Percentiles rank a stretch among this genome's conserved stretches.
Conservation (phyloP, 2,888 invertebrate species). For the Urechis unicinctus region DNA sequence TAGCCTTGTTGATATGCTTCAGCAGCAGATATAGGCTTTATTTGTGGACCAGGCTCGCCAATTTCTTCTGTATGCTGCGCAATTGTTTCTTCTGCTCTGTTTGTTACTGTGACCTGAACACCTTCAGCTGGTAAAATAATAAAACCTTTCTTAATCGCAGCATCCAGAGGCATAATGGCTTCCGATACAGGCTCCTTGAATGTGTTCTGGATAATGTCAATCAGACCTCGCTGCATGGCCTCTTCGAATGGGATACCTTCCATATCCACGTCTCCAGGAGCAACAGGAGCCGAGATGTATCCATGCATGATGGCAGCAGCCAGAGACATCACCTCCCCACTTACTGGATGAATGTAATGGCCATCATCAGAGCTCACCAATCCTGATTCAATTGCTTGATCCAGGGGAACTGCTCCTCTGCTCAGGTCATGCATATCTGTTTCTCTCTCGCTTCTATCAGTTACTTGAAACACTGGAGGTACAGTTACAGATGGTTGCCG, state of each 20-base stretch:
- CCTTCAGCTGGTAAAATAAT: constrained; percentile 20
- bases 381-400: constrained; percentile 71
- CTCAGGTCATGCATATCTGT: background rate
- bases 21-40: constrained; percentile 66
- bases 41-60: background rate
- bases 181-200: constrained; percentile 22
- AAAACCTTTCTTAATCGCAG: constrained; percentile 24
- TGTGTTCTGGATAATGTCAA: constrained; percentile 20
- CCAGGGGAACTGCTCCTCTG: constrained; percentile 61
- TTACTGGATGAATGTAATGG: constrained; percentile 60
- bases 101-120: constrained; percentile 12
- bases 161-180: constrained; percentile 30
- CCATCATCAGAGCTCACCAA: constrained; percentile 68
- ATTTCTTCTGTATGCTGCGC: background rate
- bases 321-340: constrained; percentile 39
- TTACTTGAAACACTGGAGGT: too few relatives aligned
- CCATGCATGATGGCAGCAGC: constrained; percentile 16
- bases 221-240: constrained; percentile 22
- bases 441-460: too few relatives aligned
- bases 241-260: constrained; percentile 24
- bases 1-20: constrained; percentile 86
- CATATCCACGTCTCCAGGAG: constrained; percentile 9
- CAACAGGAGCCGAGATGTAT: constrained; percentile 14
- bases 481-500: too few relatives aligned
- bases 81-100: constrained; percentile 10